phyloP scores from a whole-genome alignment of 2,888 invertebrate species.

The Tryphoninae sp. region DNA sequence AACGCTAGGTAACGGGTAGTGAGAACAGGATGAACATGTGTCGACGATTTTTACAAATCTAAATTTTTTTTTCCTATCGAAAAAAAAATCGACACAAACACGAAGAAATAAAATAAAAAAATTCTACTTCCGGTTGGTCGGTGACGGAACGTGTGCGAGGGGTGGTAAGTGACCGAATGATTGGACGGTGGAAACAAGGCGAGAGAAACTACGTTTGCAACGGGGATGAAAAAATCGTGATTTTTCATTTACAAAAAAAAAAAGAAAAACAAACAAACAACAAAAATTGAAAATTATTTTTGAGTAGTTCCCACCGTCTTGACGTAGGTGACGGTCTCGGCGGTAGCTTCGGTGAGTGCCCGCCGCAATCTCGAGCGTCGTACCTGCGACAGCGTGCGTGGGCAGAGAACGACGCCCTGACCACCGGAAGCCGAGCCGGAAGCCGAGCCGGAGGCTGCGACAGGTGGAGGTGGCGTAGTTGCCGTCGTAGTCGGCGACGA shows the following conservation, averaged over 20 bases:
- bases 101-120: not conserved
- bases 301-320: slow-evolving; percentile 88
- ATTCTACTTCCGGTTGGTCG: not conserved
- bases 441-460: slow-evolving; percentile 67
- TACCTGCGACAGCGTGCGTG: slow-evolving; percentile 94
- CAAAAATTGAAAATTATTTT: slow-evolving; percentile 39
- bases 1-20: slow-evolving; percentile 31
- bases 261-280: slow-evolving; percentile 17
- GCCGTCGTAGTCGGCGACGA: slow-evolving; percentile 78
- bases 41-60: not conserved
- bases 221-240: not conserved
- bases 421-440: slow-evolving; percentile 75
- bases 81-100: slow-evolving; percentile 1
- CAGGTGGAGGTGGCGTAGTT: slow-evolving; percentile 73
- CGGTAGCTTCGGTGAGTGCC: slow-evolving; percentile 94
- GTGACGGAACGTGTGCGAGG: not conserved
- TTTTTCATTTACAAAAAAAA: not conserved
- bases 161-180: not conserved
- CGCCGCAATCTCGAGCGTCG: slow-evolving; percentile 92
- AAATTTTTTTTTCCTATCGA: not conserved
- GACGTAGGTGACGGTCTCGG: slow-evolving; percentile 93
- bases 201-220: slow-evolving; percentile 4
- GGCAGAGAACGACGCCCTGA: slow-evolving; percentile 94
- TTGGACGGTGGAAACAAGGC: not conserved
- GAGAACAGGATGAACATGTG: slow-evolving; percentile 16